Base-by-base conservation (phyloP, 2,888 invertebrate species). In the Oasisia sp. region DNA sequence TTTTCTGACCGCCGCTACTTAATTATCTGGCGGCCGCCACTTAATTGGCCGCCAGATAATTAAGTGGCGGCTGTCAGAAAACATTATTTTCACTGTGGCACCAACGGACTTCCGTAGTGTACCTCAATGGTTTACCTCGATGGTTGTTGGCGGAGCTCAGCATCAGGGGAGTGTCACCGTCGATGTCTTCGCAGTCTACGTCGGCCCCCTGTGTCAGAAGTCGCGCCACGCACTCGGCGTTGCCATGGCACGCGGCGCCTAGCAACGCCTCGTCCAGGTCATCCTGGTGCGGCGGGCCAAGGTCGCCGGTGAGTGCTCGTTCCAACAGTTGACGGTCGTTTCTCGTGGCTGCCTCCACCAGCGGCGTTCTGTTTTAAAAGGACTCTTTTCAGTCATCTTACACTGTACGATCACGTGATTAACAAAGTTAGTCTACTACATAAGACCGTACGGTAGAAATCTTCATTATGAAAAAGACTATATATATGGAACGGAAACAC, bases 131-230 rank as follows among this genome's bases (percentile, higher is more conserved):
- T 50, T 50, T 74, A 93, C 92, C 89, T 32, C 92, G 50, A 90
- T 93, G 93, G 91, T 93, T 93, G 92, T 94, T 94, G 92, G 93
- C 89, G 19, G 93, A 93, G 9, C 94, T 94, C 27, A 94, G 90
- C 93, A 94, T 94, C 32, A 94, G 92, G 4, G 94, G 93, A 0
- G 94, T 94, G 92, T 94, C 94, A 12, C 94, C 94, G 91, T 94
- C 94, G 74, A 92, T 56, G 92, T 94, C 94, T 19, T 93, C 93
- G 8, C 93, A 92, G 50, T 94, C 93, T 12, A 92, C 91, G 91
- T 94, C 94, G 0, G 93, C 94, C 11, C 94, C 94, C 32, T 94
- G 92, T 32, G 91, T 90, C 89, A 94, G 93, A 32, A 94, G 92
- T 7, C 58, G 58, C 7, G 92, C 58, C 44, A 93, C 92, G 50